Percentiles rank a stretch among this genome's conserved stretches.
Conservation (phyloP, 2,797 vertebrate species). For the Tachyglossus aculeatus region DNA sequence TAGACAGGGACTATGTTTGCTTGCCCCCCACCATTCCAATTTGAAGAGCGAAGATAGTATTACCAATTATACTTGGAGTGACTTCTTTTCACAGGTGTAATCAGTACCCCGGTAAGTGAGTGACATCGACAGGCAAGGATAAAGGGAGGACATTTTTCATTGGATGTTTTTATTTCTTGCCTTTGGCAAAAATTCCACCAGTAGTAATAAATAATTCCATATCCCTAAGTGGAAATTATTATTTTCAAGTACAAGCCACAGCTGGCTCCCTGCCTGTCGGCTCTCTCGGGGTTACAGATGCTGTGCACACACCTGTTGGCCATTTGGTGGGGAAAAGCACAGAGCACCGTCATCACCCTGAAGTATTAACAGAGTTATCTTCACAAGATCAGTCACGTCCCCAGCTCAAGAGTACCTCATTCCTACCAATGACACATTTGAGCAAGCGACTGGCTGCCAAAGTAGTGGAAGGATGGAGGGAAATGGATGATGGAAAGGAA, state of each 20-base stretch:
- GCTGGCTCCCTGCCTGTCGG: constrained; percentile 46
- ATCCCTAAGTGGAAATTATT: constrained; percentile 59
- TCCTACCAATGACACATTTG: no score
- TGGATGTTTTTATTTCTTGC: constrained; percentile 50
- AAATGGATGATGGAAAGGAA: no score
- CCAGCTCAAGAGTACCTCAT: no score
- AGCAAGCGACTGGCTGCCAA: no score
- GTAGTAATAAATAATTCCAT: constrained; percentile 64
- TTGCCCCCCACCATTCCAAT: not conserved
- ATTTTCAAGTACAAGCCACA: constrained; percentile 46
- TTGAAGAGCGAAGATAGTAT: constrained; percentile 16
- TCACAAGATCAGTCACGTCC: no score
- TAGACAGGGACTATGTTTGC: not conserved
- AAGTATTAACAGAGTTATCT: no score
- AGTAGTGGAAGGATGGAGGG: no score
- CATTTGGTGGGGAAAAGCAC: not conserved
- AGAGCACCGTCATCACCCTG: no score
- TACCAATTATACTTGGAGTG: not conserved
- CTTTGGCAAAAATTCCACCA: constrained; percentile 64
- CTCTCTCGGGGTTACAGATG: constrained; percentile 15
- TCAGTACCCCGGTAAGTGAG: not conserved
- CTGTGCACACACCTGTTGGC: constrained; percentile 44
- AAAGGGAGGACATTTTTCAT: constrained; percentile 36
- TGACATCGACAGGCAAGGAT: not conserved
- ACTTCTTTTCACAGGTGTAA: constrained; percentile 28